Base-by-base conservation (phyloP, 2,113 vertebrate genomes). In the Ophthalmolycus amberensis region DNA sequence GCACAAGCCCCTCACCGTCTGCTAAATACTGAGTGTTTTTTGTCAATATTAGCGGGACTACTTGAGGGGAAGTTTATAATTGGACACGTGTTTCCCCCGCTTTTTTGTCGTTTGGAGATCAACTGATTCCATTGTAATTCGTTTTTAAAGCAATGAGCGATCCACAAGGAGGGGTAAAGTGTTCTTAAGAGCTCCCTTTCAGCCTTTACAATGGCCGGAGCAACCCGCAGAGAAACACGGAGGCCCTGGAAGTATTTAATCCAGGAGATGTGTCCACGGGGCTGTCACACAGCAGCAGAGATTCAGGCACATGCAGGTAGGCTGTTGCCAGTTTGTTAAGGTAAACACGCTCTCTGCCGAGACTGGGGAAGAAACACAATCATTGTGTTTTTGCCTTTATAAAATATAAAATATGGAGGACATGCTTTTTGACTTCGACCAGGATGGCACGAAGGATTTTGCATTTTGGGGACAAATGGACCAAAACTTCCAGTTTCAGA, bases 381-480 rank as follows among this genome's bases (percentile, higher is more conserved):
- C 0, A 1, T 67, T 29, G 63, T 5, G 25, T 4, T 60, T 60
- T 29, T 5, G 29, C 14, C 6, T 59, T 10, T 38, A 11, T 16
- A 12, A 8, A 20, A 27, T 58, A 58, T 14, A 48, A 80, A 83
- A 20, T 6, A 96, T 95, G 95, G 96, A 95, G n/a, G 93, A 95
- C 9, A 34, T 94, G 5, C 85, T 85, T 14, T 93, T 90, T 71
- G 81, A 83, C 71, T 94, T 95, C 0, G 94, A 96, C 16, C 94
- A 91, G 83, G 94, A 95, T 69, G 52, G 77, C 2, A 0, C n/a
- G 1, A 77, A 82, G 0, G 95, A 96, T 16, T 93, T 90, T 29
- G 87, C 89, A 16, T 94, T 95, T 66, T 96, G 96, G 95, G 93
- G 92, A 7, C 89, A 90, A 6, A 69, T 85, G 32, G 93, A 95